Base-by-base conservation (phyloP, 2,113 vertebrate genomes). In the Climacteris rufus region DNA sequence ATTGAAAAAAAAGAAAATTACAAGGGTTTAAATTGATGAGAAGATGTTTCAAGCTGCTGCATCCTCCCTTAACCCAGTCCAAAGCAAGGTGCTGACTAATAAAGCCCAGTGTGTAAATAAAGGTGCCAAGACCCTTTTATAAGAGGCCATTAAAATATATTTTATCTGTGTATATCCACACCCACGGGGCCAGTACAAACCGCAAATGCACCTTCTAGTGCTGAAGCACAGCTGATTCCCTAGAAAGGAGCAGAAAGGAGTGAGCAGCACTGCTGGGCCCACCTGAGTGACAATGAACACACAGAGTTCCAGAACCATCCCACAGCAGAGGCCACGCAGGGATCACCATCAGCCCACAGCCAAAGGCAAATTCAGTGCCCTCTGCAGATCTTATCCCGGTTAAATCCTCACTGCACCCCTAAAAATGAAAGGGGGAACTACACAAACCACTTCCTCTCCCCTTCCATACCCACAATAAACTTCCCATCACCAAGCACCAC, bases 251-350 rank as follows among this genome's bases (percentile, higher is more conserved):
- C n/a, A 72, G 83, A 13, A 56, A 17, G 54, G 40, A 65, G 18
- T 0, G 28, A 39, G 56, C 12, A n/a, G 33, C 33, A 1, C 10
- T 35, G 42, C 76, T 54, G 49, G 14, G 54, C 60, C 75, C 30
- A 31, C 40, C 30, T 45, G 69, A 25, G 1, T 17, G 44, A 24
- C 61, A 45, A 13, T 2, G 40, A 7, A 20, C 10, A 37, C 52
- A 14, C 8, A 33, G 9, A 30, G 28, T 31, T 59, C n/a, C 60
- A 44, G 64, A 33, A 20, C 1, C 31, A 45, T 15, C 65, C 6
- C 1, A 2, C 31, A 11, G 8, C 1, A 37, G 42, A 25, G 13
- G 45, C 50, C 33, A 2, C 0, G 12, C 52, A 12, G 0, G 0
- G 74, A 40, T 37, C 59, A 2, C 13, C 7, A 7, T 2, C 33